These are phyloP conservation scores for Dolomedes plantarius DNA, from an alignment of 2,888 invertebrate species.

Conservation along the genomic window DNA sequence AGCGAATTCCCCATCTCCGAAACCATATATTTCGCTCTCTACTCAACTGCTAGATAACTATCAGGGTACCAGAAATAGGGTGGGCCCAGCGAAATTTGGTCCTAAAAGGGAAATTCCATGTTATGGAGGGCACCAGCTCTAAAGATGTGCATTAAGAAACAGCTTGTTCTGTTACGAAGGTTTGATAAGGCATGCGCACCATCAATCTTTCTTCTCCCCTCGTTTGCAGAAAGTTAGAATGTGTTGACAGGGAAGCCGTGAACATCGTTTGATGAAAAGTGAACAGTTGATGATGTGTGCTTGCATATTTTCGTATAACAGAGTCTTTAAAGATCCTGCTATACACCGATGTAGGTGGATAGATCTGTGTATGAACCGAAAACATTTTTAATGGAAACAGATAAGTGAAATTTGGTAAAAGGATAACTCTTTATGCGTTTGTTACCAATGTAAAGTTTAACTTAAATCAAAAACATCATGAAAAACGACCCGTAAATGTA, in stretches of 20 bases:
- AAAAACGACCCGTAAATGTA: no score
- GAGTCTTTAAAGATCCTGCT: no score
- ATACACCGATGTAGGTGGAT: no score
- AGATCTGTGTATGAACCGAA: no score
- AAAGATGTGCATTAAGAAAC: background rate
- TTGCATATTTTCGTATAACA: no score
- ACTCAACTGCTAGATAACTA: background rate
- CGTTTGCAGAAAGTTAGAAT: background rate
- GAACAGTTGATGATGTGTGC: background rate
- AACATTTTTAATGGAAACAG: no score
- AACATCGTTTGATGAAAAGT: background rate
- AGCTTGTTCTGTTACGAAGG: background rate
- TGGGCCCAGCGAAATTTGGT: background rate
- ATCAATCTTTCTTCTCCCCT: background rate
- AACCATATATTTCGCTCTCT: background rate
- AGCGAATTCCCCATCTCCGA: background rate
- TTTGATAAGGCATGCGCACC: background rate
- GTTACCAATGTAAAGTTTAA: no score
- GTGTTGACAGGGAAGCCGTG: background rate
- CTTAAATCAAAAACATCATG: no score
- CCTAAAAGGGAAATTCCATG: conserved; percentile 3
- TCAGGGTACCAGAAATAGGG: background rate
- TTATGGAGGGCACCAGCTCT: background rate
- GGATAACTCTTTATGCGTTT: no score
- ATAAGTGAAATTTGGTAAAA: no score